Evolutionary conservation across 2,888 invertebrate species (phyloP).

Genomic region (Limnephilus auricula): DNA sequence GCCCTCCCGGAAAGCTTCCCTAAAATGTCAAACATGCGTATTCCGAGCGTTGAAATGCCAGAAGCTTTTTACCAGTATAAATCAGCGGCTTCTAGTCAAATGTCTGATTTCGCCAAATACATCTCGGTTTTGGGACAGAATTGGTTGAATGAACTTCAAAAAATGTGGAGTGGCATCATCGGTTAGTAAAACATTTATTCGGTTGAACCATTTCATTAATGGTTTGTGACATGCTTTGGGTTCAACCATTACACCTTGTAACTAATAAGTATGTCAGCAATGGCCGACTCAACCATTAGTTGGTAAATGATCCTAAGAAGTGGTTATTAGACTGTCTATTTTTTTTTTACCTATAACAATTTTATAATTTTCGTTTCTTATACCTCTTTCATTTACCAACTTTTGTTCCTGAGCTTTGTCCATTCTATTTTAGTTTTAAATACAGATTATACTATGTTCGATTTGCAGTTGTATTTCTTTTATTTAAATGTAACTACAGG

Average conservation of each 20-base stretch:
- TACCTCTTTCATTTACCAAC: background rate
- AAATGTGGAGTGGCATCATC: constrained; percentile 56
- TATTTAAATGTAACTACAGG: background rate
- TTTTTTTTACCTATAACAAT: background rate
- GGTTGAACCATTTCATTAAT: background rate
- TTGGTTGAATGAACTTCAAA: constrained; percentile 48
- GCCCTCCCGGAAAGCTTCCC: constrained; percentile 69
- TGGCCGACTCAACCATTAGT: background rate
- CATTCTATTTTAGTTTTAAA: background rate
- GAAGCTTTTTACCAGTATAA: constrained; percentile 74
- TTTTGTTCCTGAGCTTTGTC: background rate
- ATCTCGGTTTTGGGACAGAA: constrained; percentile 66
- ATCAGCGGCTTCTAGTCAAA: constrained; percentile 75
- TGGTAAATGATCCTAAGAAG: background rate
- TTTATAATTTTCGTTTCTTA: background rate
- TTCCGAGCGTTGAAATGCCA: constrained; percentile 62
- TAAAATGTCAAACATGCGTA: constrained; percentile 16
- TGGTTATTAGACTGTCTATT: background rate
- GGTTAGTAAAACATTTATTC: constrained; percentile 22
- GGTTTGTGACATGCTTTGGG: background rate
- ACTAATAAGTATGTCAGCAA: background rate
- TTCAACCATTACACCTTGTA: background rate
- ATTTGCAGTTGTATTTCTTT: background rate
- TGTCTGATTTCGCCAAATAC: constrained; percentile 77
- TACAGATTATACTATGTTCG: background rate